These are phyloP conservation scores for Synodontis membranacea DNA, from an alignment of 2,113 vertebrate genomes.

Conservation along the genomic window DNA sequence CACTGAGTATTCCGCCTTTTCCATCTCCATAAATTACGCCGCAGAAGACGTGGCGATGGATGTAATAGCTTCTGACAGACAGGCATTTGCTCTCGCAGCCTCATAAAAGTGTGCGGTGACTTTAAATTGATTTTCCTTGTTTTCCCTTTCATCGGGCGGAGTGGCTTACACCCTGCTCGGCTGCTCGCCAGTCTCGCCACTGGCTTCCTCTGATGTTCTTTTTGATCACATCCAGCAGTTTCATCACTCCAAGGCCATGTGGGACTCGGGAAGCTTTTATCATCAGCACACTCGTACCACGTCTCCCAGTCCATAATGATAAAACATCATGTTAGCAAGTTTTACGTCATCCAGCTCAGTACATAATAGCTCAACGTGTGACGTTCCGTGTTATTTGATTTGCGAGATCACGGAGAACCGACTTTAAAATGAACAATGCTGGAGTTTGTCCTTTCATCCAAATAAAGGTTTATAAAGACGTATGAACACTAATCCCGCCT, in stretches of 20 bases:
- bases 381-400: background rate
- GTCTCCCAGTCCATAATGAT: no score
- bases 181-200: background rate
- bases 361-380: no score
- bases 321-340: background rate
- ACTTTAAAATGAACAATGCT: background rate
- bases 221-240: constrained; percentile 6
- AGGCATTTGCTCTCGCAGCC: constrained; percentile 41
- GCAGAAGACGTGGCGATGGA: constrained; percentile 43
- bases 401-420: background rate
- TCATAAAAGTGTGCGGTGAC: constrained; percentile 46
- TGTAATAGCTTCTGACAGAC: constrained; percentile 55
- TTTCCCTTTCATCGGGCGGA: constrained; percentile 19
- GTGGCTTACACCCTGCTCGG: background rate
- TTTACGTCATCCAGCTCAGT: background rate
- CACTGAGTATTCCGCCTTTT: constrained; percentile 32
- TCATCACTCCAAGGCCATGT: background rate
- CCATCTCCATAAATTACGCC: constrained; percentile 57
- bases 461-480: background rate
- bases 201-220: constrained; percentile 1
- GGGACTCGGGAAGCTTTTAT: background rate
- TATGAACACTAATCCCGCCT: background rate
- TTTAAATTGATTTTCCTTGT: constrained; percentile 58
- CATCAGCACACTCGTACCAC: background rate
- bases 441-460: background rate